Percentiles rank a stretch among this genome's conserved stretches.
phyloP scores from a whole-genome alignment of 2,888 invertebrate species.

The Eupeodes luniger region DNA sequence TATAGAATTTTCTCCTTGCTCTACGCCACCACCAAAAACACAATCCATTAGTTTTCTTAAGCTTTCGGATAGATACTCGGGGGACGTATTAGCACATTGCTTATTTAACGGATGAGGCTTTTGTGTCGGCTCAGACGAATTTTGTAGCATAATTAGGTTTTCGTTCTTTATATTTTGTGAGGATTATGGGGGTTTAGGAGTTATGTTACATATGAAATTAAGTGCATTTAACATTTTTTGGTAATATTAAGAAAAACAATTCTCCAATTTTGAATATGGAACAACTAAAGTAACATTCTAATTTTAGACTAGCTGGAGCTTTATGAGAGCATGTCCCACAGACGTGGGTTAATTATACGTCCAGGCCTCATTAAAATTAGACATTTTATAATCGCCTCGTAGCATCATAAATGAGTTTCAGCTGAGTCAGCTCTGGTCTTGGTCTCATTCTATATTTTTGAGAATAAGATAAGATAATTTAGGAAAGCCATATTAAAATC shows the following conservation, averaged over 20 bases:
- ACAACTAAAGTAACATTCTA: not conserved
- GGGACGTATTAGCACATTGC: slow-evolving; percentile 28
- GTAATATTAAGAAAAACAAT: too few relatives aligned
- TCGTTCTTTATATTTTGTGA: not conserved
- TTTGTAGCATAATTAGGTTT: slow-evolving; percentile 7
- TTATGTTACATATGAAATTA: not conserved
- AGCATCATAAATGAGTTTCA: too few relatives aligned
- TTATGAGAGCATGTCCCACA: too few relatives aligned
- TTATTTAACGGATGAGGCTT: slow-evolving; percentile 12
- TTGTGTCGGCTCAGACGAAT: not conserved
- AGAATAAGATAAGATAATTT: too few relatives aligned
- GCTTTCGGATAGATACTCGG: slow-evolving; percentile 5
- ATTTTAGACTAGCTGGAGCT: too few relatives aligned
- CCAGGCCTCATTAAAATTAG: too few relatives aligned
- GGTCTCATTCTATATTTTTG: too few relatives aligned
- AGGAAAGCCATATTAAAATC: too few relatives aligned
- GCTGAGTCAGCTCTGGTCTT: too few relatives aligned
- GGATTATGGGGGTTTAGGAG: not conserved
- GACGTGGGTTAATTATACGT: too few relatives aligned
- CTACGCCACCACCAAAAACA: not conserved
- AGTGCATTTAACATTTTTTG: not conserved
- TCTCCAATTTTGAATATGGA: not conserved
- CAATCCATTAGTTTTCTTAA: slow-evolving; percentile 28
- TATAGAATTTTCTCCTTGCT: not conserved
- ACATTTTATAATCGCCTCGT: too few relatives aligned